A percentile compares a stretch with the other conserved stretches of the same genome.
Conservation (phyloP, 2,113 vertebrate genomes). For the Tympanuchus pallidicinctus region DNA sequence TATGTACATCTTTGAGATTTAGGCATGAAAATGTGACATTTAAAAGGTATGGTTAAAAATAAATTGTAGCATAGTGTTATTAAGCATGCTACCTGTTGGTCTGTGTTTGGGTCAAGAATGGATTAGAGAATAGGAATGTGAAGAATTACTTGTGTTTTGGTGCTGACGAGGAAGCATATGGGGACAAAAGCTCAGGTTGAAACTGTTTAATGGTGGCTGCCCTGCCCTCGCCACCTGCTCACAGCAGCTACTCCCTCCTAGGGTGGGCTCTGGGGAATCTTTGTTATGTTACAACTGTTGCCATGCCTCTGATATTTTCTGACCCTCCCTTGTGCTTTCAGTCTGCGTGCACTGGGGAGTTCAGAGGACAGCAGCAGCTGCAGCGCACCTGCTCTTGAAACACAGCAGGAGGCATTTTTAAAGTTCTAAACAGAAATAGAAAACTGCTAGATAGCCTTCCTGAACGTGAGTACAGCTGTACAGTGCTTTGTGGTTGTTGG, state of each 20-base stretch:
- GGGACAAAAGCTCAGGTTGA: background rate
- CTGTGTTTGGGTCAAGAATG: background rate
- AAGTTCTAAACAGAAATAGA: background rate
- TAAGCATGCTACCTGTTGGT: accelerated
- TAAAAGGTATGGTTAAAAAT: background rate
- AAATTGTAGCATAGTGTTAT: background rate
- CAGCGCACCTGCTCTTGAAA: background rate
- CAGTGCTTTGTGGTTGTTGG: too few relatives aligned
- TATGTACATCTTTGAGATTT: background rate
- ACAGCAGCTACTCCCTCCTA: background rate
- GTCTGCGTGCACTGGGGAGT: background rate
- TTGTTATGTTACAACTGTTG: background rate
- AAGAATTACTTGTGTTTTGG: accelerated
- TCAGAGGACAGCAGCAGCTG: background rate
- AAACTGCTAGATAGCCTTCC: too few relatives aligned
- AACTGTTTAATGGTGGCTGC: background rate
- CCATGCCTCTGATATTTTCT: background rate
- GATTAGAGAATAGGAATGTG: background rate
- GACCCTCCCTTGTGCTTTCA: background rate
- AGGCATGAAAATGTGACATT: background rate
- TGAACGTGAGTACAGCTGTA: background rate
- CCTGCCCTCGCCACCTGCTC: accelerated
- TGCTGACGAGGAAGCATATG: background rate
- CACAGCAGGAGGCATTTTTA: background rate
- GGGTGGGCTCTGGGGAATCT: background rate